Evolutionary conservation across 1,140 invertebrate species (phyloP), one percentile per base, ranked within the genome.

Genomic region (Ceratoteleas bidentatus): DNA sequence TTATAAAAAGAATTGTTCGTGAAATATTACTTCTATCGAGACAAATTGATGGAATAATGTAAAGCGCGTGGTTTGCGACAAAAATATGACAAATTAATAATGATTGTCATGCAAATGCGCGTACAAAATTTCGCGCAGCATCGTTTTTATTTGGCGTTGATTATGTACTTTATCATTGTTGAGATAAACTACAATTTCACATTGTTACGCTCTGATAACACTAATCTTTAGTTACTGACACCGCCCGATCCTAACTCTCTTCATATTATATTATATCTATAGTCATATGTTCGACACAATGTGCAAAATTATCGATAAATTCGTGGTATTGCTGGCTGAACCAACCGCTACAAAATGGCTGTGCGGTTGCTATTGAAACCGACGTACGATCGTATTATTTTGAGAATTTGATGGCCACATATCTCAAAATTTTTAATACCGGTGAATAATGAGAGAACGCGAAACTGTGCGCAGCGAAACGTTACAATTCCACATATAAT

Each of bases 261-360:
- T 81, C 69, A 74, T 74, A 81, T 70, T 69, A 74, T 81, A 81
- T 81, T 70, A 81, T 75, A 74, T 65, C 70, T 74, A 75, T 75
- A 81, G 78, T 65, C 70, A 75, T 75, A 81, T 56, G 66, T 75
- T 81, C 65, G 78, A 72, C 72, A 81, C 70, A 75, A 70, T 81
- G 78, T 81, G 78, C 78, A 81, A 81, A 81, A 81, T 81, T 81
- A 81, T 81, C 78, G 78, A 81, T 81, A 81, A 81, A 81, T 81
- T 75, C 78, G 78, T 72, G 65, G 66, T 81, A 81, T 81, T 75
- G 78, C 78, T 75, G 60, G 78, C 70, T 66, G 72, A 66, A 81
- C 53, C 72, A 70, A 72, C 78, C 72, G 72, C 78, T 74, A 70
- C 50, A 75, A 81, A 81, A 81, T 75, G 69, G 69, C 65, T 70